phyloP scores from a whole-genome alignment of 2,888 invertebrate genomes.

The Campoplex nolae region DNA sequence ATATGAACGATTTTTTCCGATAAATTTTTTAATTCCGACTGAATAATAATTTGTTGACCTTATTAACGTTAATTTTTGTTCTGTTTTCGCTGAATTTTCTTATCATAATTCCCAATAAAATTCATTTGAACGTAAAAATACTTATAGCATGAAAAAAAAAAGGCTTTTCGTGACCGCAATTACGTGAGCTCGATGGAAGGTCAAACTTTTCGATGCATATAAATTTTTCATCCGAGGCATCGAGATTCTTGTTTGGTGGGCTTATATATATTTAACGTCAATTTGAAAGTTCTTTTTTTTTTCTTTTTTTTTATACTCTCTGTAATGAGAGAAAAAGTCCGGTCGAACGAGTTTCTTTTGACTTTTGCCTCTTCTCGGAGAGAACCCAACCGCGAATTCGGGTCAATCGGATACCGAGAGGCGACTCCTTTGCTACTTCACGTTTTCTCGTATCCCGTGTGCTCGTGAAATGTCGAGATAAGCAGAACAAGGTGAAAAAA shows the following conservation, averaged over 20 bases:
- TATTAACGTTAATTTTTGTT: neutral
- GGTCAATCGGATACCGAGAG: conserved; percentile 72
- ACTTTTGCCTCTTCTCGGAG: conserved; percentile 58
- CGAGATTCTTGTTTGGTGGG: conserved; percentile 24
- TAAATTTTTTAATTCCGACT: neutral
- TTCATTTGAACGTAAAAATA: neutral
- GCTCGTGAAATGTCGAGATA: conserved; percentile 44
- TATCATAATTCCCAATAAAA: neutral
- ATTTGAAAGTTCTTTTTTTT: conserved; percentile 32
- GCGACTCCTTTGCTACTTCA: conserved; percentile 39
- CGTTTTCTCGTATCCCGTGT: conserved; percentile 41
- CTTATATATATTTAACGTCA: conserved; percentile 22
- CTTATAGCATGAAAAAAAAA: neutral
- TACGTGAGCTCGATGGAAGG: conserved; percentile 44
- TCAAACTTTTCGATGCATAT: conserved; percentile 40
- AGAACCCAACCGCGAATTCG: conserved; percentile 64
- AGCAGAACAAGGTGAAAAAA: conserved; percentile 51
- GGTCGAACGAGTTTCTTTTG: conserved; percentile 67
- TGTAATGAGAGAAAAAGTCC: conserved; percentile 58
- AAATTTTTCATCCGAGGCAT: conserved; percentile 31
- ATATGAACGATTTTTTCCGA: neutral
- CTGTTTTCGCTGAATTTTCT: neutral
- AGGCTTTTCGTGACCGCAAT: conserved; percentile 32
- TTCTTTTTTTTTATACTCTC: conserved; percentile 15
- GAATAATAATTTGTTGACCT: neutral